These are phyloP conservation scores for Clytia hemisphaerica DNA, from an alignment of 30 jellyfish, hydroid and myxozoan genomes.

Conservation along the genomic window DNA sequence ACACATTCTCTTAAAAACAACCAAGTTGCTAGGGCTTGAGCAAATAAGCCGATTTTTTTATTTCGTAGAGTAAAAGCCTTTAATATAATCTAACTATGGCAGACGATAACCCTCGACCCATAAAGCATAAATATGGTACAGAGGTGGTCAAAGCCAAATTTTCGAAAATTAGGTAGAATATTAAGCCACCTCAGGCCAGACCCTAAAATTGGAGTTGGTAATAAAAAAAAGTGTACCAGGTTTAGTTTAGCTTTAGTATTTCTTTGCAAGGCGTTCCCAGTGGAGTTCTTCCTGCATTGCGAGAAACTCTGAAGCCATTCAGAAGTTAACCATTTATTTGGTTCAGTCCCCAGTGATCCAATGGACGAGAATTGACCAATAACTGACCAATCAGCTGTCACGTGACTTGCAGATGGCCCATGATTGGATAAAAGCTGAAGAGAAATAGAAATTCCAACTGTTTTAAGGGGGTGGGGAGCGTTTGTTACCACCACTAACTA, in stretches of 20 bases:
- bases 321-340: conserved; percentile 59
- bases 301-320: conserved; percentile 85
- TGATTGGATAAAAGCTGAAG: conserved; percentile 42
- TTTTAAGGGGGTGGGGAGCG: too few species aligned
- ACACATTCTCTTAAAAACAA: too few species aligned
- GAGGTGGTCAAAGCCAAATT: background rate
- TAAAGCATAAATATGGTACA: background rate
- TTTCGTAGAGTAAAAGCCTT: too few species aligned
- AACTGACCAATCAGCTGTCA: conserved; percentile 60
- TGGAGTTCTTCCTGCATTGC: conserved; percentile 21
- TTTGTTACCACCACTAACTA: too few species aligned
- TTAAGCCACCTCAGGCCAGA: too few species aligned
- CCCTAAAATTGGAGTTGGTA: too few species aligned
- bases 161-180: too few species aligned
- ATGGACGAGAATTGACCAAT: conserved; percentile 94
- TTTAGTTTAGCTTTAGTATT: conserved; percentile 39
- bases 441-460: too few species aligned
- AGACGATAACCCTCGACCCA: background rate
- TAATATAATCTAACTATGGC: too few species aligned
- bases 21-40: too few species aligned
- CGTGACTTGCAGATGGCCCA: conserved; percentile 55
- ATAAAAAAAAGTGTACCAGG: conserved; percentile 30
- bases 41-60: too few species aligned
- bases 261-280: too few species aligned
- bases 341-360: conserved; percentile 88